phyloP scores from a whole-genome alignment of 2,888 invertebrate genomes.

The Drosophila niveifrons region DNA sequence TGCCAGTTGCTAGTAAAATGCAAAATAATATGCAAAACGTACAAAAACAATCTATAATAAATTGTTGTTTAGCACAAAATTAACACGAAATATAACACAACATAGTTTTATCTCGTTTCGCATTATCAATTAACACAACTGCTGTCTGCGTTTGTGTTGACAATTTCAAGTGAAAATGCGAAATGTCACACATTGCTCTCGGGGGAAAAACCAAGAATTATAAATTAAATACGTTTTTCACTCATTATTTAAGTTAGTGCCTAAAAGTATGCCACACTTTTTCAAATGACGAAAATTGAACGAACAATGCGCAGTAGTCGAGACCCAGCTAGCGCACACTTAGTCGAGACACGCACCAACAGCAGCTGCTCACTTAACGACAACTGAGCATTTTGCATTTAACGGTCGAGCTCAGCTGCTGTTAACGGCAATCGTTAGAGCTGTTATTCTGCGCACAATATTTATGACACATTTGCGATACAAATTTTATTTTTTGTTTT shows the following conservation, averaged over 20 bases:
- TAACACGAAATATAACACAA: slow-evolving; percentile 71
- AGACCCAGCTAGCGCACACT: not conserved
- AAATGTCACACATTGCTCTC: slow-evolving; percentile 2
- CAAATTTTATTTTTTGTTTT: too few relatives aligned
- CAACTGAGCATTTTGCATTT: not conserved
- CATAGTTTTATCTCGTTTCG: slow-evolving; percentile 16
- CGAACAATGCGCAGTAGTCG: not conserved
- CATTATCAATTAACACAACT: slow-evolving; percentile 10
- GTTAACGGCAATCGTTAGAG: not conserved
- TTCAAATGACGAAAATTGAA: not conserved
- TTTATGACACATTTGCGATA: too few relatives aligned
- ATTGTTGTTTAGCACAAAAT: slow-evolving; percentile 55
- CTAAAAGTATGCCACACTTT: not conserved
- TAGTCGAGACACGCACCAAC: slow-evolving; percentile 3
- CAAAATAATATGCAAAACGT: slow-evolving; percentile 30
- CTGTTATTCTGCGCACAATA: not conserved
- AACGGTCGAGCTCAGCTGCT: not conserved
- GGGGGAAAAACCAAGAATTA: not conserved
- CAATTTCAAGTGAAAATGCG: not conserved
- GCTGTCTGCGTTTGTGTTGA: not conserved
- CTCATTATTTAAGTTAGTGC: not conserved
- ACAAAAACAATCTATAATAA: too few relatives aligned
- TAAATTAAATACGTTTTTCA: not conserved
- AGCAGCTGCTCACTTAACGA: not conserved
- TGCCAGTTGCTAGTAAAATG: slow-evolving; percentile 55